Evolutionary conservation across 2,888 invertebrate genomes (phyloP).

Genomic region (Clivina fossor): DNA sequence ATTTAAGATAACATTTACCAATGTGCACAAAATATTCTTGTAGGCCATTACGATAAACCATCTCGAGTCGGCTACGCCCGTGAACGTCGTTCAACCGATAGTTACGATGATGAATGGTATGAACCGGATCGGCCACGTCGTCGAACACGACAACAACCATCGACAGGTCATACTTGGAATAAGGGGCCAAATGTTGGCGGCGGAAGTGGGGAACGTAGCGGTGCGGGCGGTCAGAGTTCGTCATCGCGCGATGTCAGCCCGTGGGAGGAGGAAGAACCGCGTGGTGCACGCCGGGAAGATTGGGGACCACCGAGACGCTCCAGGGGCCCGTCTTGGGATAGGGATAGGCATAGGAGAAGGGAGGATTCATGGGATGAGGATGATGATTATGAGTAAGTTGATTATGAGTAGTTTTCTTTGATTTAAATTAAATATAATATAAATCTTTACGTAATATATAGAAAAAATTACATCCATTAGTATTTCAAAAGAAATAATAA

Average conservation of each 20-base stretch:
- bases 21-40: background rate
- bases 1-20: too few relatives aligned
- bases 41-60: constrained; percentile 27
- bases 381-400: constrained; percentile 71
- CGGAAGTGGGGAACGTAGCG: constrained; percentile 34
- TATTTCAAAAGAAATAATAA: too few relatives aligned
- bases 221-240: constrained; percentile 58
- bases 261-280: constrained; percentile 74
- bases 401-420: too few relatives aligned
- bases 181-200: constrained; percentile 31
- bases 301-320: constrained; percentile 56
- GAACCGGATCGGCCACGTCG: constrained; percentile 51
- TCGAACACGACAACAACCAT: constrained; percentile 41
- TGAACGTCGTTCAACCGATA: constrained; percentile 49
- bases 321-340: constrained; percentile 51
- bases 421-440: too few relatives aligned
- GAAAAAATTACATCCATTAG: too few relatives aligned
- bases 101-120: constrained; percentile 53
- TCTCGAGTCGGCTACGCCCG: constrained; percentile 20
- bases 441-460: too few relatives aligned
- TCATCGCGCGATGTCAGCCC: constrained; percentile 77
- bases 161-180: constrained; percentile 24
- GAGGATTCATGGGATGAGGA: constrained; percentile 62
- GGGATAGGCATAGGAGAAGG: constrained; percentile 59
- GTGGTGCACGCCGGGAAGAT: constrained; percentile 53